Conservation (phyloP, 2,113 vertebrate species). For the Setophaga kirtlandii region DNA sequence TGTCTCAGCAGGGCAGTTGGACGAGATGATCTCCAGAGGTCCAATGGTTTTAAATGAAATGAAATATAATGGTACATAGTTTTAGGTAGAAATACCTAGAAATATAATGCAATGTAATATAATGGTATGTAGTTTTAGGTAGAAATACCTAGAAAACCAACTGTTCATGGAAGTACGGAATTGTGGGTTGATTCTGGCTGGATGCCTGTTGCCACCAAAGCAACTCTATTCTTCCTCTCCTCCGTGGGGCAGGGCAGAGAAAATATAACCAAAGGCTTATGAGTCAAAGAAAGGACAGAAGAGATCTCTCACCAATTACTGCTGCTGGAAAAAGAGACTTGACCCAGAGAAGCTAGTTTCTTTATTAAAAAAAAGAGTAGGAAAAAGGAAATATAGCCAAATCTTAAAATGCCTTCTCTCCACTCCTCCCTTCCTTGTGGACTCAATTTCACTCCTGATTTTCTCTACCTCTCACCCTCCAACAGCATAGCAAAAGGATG, state of each 20-base stretch:
- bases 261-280: accelerated
- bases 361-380: neutral
- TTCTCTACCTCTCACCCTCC: neutral
- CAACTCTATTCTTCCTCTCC: accelerated
- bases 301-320: neutral
- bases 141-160: neutral
- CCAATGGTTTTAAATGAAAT: neutral
- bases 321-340: neutral
- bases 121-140: neutral
- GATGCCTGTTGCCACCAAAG: neutral
- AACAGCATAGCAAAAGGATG: accelerated
- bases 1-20: neutral
- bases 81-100: neutral
- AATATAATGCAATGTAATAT: neutral
- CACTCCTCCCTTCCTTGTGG: neutral
- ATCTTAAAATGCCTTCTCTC: neutral
- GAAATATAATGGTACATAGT: no score
- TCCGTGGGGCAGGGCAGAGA: accelerated
- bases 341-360: neutral
- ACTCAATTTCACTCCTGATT: accelerated
- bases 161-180: neutral
- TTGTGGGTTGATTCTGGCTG: neutral
- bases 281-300: accelerated
- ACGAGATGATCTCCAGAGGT: neutral
- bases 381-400: neutral